phyloP scores from a whole-genome alignment of 1,140 invertebrate species.

The Steinernema khuongi region DNA sequence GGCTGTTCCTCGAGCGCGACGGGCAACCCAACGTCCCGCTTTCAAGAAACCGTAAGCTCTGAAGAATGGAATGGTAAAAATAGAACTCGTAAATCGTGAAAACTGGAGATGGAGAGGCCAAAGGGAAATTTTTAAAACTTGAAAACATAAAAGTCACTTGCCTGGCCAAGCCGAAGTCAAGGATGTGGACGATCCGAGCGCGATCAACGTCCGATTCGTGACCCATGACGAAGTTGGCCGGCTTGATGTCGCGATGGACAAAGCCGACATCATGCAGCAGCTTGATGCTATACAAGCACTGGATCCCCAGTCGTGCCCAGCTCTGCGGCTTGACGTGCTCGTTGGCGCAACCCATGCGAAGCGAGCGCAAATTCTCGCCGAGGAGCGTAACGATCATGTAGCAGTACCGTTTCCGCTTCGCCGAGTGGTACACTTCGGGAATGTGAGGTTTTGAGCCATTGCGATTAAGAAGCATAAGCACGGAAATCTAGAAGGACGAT shows the following conservation, averaged over 20 bases:
- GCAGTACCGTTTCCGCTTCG: conserved; percentile 32
- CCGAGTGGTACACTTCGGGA: conserved; percentile 24
- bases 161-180: conserved; percentile 34
- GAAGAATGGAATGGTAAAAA: conserved; percentile 19
- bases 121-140: background rate
- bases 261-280: conserved; percentile 33
- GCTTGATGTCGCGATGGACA: conserved; percentile 45
- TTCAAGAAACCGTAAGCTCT: conserved; percentile 14
- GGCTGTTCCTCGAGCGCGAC: conserved; percentile 36
- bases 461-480: conserved; percentile 26
- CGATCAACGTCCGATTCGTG: conserved; percentile 23
- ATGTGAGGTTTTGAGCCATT: conserved; percentile 27
- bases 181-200: conserved; percentile 32
- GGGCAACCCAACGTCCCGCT: conserved; percentile 33
- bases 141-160: conserved; percentile 16
- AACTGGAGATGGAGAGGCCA: background rate
- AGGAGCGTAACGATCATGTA: conserved; percentile 41
- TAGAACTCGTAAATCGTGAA: background rate
- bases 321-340: conserved; percentile 17
- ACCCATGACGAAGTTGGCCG: conserved; percentile 47
- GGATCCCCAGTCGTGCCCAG: conserved; percentile 34
- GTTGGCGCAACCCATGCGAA: conserved; percentile 7
- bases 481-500: conserved; percentile 9
- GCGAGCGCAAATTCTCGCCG: conserved; percentile 27
- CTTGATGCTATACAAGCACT: conserved; percentile 34